Conservation (phyloP, 2,113 vertebrate genomes). For the Octodon degus region DNA sequence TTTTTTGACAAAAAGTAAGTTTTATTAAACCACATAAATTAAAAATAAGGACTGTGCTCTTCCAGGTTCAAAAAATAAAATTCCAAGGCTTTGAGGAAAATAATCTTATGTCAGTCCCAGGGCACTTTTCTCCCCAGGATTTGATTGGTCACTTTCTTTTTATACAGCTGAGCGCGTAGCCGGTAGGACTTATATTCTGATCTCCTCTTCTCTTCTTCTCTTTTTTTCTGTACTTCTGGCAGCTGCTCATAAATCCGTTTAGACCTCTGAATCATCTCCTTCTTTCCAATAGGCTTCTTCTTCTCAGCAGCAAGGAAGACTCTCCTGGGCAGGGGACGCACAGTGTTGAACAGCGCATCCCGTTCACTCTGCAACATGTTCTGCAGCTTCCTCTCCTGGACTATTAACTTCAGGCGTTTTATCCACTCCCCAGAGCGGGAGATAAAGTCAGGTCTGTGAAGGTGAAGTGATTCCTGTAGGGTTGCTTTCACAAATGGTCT, state of each 20-base stretch:
- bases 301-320: too few relatives aligned
- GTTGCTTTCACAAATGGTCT: conserved; percentile 83
- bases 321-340: neutral
- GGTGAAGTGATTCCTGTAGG: conserved; percentile 92
- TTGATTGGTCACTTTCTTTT: too few relatives aligned
- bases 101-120: too few relatives aligned
- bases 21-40: too few relatives aligned
- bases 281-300: too few relatives aligned
- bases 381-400: conserved; percentile 91
- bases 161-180: conserved; percentile 93
- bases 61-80: too few relatives aligned
- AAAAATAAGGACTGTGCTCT: too few relatives aligned
- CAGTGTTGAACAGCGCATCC: conserved; percentile 80
- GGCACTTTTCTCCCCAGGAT: too few relatives aligned
- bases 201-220: conserved; percentile 91
- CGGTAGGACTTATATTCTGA: conserved; percentile 90
- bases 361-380: conserved; percentile 84
- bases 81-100: too few relatives aligned
- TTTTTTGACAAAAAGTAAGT: too few relatives aligned
- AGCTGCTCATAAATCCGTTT: conserved; percentile 95
- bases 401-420: conserved; percentile 88
- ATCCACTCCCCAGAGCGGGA: conserved; percentile 91
- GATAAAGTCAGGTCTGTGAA: conserved; percentile 92
- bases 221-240: conserved; percentile 91
- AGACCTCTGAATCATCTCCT: too few relatives aligned